Evolutionary conservation across 2,797 vertebrate genomes (phyloP).

Genomic region (Eleutherodactylus coqui): DNA sequence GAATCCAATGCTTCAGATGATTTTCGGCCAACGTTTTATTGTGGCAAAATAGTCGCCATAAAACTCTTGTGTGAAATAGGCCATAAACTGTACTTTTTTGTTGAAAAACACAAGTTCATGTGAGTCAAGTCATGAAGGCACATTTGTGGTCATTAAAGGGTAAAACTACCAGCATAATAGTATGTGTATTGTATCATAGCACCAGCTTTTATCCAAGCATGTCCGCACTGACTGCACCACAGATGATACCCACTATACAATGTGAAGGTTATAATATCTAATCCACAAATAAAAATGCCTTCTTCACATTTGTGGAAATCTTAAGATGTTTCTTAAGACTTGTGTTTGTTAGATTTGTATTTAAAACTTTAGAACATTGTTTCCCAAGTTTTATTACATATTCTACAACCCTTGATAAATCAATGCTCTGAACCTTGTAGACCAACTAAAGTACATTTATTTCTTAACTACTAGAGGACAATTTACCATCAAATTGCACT

Average conservation of each 20-base stretch:
- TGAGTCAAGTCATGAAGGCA: no score
- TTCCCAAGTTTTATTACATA: slow-evolving; percentile 27
- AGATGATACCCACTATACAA: background rate
- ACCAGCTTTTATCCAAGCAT: background rate
- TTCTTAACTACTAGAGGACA: slow-evolving; percentile 50
- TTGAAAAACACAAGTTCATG: no score
- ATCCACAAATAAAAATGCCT: background rate
- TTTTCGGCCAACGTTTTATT: no score
- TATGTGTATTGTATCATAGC: no score
- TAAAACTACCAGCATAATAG: no score
- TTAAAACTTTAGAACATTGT: background rate
- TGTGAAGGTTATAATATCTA: background rate
- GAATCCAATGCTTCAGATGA: no score
- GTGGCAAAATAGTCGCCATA: no score
- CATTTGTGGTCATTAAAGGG: no score
- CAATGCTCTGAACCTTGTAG: slow-evolving; percentile 39
- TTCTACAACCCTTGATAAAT: slow-evolving; percentile 34
- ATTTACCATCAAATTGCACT: slow-evolving; percentile 54
- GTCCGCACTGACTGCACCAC: background rate
- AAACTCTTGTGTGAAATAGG: no score
- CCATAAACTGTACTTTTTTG: no score
- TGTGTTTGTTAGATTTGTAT: background rate
- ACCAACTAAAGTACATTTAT: slow-evolving; percentile 55
- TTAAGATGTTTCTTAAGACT: background rate
- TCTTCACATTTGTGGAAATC: background rate